Conservation (phyloP, 2,797 vertebrate genomes). For the Pangasius sanitwongsei region DNA sequence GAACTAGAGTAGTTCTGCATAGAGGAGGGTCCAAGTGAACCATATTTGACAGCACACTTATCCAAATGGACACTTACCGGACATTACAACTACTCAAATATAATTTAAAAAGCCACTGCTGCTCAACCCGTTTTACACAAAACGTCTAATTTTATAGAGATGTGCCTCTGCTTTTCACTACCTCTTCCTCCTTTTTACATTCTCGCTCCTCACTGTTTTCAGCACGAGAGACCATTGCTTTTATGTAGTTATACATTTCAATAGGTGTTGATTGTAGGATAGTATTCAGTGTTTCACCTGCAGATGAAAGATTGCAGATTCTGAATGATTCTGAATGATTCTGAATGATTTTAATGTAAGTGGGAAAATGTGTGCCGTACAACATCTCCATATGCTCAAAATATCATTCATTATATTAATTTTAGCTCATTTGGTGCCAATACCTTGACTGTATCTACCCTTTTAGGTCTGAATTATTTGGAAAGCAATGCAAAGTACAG, state of each 20-base stretch:
- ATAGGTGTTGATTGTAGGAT: neutral
- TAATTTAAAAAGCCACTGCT: slow-evolving; percentile 2
- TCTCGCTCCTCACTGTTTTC: neutral
- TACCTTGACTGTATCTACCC: neutral
- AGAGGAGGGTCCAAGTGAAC: neutral
- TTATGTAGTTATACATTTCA: neutral
- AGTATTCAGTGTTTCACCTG: neutral
- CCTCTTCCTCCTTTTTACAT: neutral
- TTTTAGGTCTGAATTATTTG: neutral
- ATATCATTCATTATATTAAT: neutral
- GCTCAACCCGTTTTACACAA: neutral
- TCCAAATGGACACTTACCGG: neutral
- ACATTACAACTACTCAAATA: neutral
- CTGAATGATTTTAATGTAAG: neutral
- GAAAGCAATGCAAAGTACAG: neutral
- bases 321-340: too few species aligned
- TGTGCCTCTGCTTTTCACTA: neutral
- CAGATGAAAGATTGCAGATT: too few species aligned
- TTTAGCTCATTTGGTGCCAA: neutral
- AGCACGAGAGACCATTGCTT: neutral
- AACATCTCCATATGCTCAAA: neutral
- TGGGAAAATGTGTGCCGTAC: neutral
- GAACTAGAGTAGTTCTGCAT: neutral
- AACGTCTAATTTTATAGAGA: neutral
- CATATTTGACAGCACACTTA: neutral